phyloP scores from a whole-genome alignment of 2,888 invertebrate species.

The Parapristionchus giblindavisi region DNA sequence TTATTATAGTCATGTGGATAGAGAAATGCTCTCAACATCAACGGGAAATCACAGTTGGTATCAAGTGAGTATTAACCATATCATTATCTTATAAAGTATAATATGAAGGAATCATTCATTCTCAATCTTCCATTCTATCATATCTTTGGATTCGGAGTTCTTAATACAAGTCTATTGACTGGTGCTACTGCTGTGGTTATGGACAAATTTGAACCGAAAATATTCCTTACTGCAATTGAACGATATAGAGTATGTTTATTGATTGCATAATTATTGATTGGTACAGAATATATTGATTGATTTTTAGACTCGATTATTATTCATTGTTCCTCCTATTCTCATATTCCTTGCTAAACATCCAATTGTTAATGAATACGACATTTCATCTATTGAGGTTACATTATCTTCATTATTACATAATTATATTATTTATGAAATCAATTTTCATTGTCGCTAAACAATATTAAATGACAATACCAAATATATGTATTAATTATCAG shows the following conservation, averaged over 20 bases:
- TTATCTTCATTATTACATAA: not conserved
- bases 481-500: constrained; percentile 5
- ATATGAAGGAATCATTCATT: constrained; percentile 20
- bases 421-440: not conserved
- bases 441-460: not conserved
- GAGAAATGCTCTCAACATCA: not conserved
- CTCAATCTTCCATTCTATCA: constrained; percentile 66
- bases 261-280: not conserved
- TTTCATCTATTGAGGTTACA: constrained; percentile 76
- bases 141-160: constrained; percentile 62
- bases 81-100: not conserved
- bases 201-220: constrained; percentile 60
- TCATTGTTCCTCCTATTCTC: constrained; percentile 83
- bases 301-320: constrained; percentile 77
- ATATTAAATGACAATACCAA: not conserved
- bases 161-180: constrained; percentile 48
- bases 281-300: not conserved
- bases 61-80: not conserved
- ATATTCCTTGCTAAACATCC: constrained; percentile 79
- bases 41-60: constrained; percentile 21
- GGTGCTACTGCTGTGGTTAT: constrained; percentile 46
- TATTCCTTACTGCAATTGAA: constrained; percentile 58
- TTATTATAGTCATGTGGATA: constrained; percentile 20
- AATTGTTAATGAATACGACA: constrained; percentile 79
- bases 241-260: constrained; percentile 50